Evolutionary conservation across 2,888 invertebrate genomes (phyloP).

Genomic region (Xanthostigma xanthostigma): DNA sequence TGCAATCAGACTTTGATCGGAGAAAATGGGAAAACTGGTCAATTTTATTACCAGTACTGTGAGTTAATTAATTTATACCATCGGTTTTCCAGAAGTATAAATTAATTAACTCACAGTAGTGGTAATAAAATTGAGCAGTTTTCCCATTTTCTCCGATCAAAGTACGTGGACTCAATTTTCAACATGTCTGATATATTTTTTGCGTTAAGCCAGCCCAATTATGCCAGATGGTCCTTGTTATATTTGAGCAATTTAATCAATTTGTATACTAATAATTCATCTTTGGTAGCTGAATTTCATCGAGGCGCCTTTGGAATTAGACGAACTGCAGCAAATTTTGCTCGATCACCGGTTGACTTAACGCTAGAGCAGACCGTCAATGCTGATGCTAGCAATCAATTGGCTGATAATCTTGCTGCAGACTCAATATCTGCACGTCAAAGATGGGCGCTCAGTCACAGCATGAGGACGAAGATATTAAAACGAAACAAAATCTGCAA

Average conservation of each 20-base stretch:
- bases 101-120: too few species aligned
- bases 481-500: conserved; percentile 17
- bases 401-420: conserved; percentile 12
- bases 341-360: conserved; percentile 5
- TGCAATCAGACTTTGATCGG: conserved; percentile 11
- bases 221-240: too few species aligned
- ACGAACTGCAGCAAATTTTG: conserved; percentile 3
- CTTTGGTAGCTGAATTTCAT: conserved; percentile 9
- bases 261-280: conserved; percentile 12
- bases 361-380: conserved; percentile 16
- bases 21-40: conserved; percentile 11
- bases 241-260: conserved; percentile 1
- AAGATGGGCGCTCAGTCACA: conserved; percentile 19
- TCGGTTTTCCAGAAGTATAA: conserved; percentile 12
- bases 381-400: conserved; percentile 17
- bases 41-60: conserved; percentile 11
- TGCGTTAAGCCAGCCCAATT: too few species aligned
- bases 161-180: too few species aligned
- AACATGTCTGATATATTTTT: too few species aligned
- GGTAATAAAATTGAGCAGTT: too few species aligned
- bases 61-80: conserved; percentile 9
- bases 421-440: conserved; percentile 17
- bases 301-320: conserved; percentile 14
- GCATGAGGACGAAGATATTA: conserved; percentile 18
- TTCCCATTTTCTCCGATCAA: too few species aligned